Evolutionary conservation across 1,140 invertebrate genomes (phyloP), one percentile per base, ranked within the genome.

Genomic region (Dendroctonus valens): DNA sequence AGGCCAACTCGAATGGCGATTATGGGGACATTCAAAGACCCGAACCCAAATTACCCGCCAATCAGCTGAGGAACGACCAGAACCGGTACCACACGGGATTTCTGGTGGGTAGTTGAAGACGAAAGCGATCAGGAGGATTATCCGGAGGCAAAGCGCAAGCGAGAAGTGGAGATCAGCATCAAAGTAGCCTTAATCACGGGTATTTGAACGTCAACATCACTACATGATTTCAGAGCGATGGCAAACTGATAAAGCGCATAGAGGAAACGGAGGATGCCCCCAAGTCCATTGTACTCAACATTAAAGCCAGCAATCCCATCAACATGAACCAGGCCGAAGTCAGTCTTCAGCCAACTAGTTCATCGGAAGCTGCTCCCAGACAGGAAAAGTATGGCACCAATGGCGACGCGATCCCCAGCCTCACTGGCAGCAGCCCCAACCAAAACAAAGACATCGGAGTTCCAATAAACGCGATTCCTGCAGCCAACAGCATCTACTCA

Each of bases 221-320:
- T 3, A 55, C 3, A 7, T 49, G 40, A 5, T 15, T 64, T 8
- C 41, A 64, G 62, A 67, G 57, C 48, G 58, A 67, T 11, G 65
- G 57, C 7, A 53, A 60, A 40, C 37, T 67, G n/a, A 41, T 67
- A 7, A 67, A 67, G 44, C 58, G 55, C 49, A 54, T 67, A 15
- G 65, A 67, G 14, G 65, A 67, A 48, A 38, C 55, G 7, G 59
- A 66, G n/a, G 53, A 49, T 40, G 62, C 37, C 0, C 52, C 58
- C 9, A 61, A 69, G 44, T 61, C 66, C 9, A 59, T 62, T 9
- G 14, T 68, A 11, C 53, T 68, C 12, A 68, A 68, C 26, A 67
- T 67, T 15, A 59, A 67, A 15, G n/a, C 49, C 5, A 44, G 41
- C 40, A 48, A 65, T 41, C 12, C 57, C 11, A 59, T 1, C 44